A percentile compares a stretch with the other conserved stretches of the same genome.
phyloP scores from a whole-genome alignment of 2,797 vertebrate species.

The Intellagama lesueurii region DNA sequence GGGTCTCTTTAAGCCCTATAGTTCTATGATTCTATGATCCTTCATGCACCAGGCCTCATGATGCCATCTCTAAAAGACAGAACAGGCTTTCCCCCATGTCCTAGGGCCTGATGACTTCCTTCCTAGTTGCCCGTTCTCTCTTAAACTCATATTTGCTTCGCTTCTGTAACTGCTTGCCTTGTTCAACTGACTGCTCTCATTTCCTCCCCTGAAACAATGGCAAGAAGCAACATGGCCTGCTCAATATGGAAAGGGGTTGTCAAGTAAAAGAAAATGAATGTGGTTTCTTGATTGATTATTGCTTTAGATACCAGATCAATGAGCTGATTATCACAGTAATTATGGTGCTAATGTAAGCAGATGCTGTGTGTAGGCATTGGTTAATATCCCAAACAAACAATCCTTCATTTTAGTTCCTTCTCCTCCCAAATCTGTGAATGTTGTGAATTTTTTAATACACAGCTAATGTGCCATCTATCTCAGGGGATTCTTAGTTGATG shows the following conservation, averaged over 20 bases:
- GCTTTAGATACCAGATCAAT: conserved; percentile 93
- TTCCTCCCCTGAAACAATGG: conserved; percentile 83
- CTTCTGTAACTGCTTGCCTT: not conserved
- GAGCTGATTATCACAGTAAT: conserved; percentile 94
- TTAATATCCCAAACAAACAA: conserved; percentile 74
- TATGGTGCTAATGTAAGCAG: conserved; percentile 94
- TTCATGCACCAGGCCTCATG: not conserved
- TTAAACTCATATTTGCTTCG: too few relatives aligned
- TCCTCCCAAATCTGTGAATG: conserved; percentile 7
- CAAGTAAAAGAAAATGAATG: conserved; percentile 95
- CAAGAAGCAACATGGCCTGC: conserved; percentile 82
- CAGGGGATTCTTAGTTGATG: not conserved
- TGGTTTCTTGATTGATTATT: conserved; percentile 89
- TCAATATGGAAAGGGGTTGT: conserved; percentile 85
- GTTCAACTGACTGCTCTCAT: not conserved
- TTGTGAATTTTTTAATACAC: conserved; percentile 29
- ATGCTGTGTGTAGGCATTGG: conserved; percentile 86
- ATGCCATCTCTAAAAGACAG: not conserved
- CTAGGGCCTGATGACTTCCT: not conserved
- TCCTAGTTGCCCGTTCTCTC: not conserved
- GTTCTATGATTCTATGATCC: too few relatives aligned
- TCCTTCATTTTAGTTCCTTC: conserved; percentile 28
- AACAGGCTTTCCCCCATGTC: not conserved
- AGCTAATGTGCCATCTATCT: not conserved
- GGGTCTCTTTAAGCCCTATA: too few relatives aligned